Base-by-base conservation (phyloP, 35 echinoderm and acorn worm species). In the Anneissia japonica region DNA sequence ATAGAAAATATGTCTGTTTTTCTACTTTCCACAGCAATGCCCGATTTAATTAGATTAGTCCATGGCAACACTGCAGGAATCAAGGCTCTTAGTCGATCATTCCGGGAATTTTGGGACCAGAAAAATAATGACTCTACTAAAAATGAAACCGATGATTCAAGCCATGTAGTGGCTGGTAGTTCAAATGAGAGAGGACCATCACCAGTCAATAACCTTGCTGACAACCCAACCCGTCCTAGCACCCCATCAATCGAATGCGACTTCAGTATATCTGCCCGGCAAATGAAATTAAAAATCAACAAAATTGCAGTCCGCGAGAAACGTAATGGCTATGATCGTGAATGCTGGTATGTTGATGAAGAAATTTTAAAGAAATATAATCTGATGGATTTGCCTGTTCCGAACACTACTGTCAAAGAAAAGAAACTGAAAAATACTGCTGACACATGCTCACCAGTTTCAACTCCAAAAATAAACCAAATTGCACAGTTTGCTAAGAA, bases 311-410 rank as follows among this genome's bases (percentile, higher is more conserved):
- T 91, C 19, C 76, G 96, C 0, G 96, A 99, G 36, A 94, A 85
- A 77, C 92, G 92, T 0, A 45, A 76, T 0, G 76, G 80, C 3
- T 91, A 74, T 75, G 72, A 89, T 32, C 86, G 90, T 16, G 91
- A 86, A 12, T 99, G 96, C 79, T 99, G 96, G 96, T 99, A 99
- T 35, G 96, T 99, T 32, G 92, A 99, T 72, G 36, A 91, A 16
- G 40, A 86, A 26, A 35, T 99, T 17, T 87, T 93, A 0, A 84
- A 89, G 32, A 81, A 99, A 32, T 90, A 92, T 74, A 99, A 92
- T 23, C 46, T 94, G 73, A 51, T 75, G 21, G 78, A 79, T 46
- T 40, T 93, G 29, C 89, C 86, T 4, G 90, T 99, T 3, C 96
- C 96, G 32, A 86, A 81, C 26, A 1, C 51, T 26, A 23, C 51